These are phyloP conservation scores for Eclectus roratus DNA, from an alignment of 2,113 vertebrate species.

Conservation along the genomic window DNA sequence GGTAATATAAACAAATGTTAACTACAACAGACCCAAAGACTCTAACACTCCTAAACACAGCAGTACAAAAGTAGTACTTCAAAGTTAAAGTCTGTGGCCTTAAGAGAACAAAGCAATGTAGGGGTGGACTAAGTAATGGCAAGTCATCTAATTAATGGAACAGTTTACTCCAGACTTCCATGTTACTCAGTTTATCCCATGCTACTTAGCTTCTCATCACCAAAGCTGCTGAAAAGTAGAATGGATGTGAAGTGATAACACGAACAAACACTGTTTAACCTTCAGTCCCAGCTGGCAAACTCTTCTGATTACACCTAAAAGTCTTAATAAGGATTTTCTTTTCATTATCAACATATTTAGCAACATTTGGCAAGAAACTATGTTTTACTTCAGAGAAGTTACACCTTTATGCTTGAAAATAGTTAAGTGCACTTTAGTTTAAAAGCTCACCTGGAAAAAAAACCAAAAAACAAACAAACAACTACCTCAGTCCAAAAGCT, in stretches of 20 bases:
- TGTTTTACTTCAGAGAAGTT: neutral
- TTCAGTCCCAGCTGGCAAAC: neutral
- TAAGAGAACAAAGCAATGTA: neutral
- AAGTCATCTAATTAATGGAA: neutral
- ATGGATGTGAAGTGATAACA: neutral
- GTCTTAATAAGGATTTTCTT: neutral
- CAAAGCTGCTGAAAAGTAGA: neutral
- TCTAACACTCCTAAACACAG: neutral
- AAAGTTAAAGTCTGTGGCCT: neutral
- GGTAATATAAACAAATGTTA: neutral
- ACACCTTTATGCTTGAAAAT: neutral
- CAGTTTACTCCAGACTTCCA: neutral
- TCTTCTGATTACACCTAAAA: neutral
- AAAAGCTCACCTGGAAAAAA: neutral
- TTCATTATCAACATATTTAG: neutral
- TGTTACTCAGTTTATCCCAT: neutral
- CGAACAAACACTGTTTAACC: neutral
- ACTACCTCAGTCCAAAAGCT: neutral
- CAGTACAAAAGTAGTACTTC: neutral
- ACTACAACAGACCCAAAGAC: neutral
- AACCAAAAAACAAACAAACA: neutral
- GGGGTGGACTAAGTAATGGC: neutral
- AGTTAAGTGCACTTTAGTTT: neutral
- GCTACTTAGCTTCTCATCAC: neutral
- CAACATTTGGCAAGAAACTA: neutral